A percentile compares a stretch with the other conserved stretches of the same genome.
phyloP scores from a whole-genome alignment of 1,140 invertebrate species.

The Drosophila nigrodunni region DNA sequence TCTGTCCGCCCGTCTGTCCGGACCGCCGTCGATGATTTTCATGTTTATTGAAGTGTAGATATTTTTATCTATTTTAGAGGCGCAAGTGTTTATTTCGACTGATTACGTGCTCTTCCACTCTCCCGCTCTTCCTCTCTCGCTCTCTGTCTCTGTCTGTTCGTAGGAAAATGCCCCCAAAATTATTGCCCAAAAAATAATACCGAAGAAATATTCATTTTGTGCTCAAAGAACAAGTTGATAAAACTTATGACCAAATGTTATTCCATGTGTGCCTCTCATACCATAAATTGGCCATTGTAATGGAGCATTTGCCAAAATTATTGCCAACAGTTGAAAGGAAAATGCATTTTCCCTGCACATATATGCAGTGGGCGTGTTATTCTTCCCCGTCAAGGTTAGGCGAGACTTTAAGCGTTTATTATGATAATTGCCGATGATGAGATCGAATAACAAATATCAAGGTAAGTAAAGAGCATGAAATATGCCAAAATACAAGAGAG shows the following conservation, averaged over 20 bases:
- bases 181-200: constrained; percentile 59
- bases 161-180: constrained; percentile 26
- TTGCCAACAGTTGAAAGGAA: constrained; percentile 49
- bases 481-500: background rate
- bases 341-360: constrained; percentile 26
- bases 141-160: background rate
- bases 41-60: constrained; percentile 84
- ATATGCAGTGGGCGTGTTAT: constrained; percentile 9
- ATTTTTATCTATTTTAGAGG: constrained; percentile 83
- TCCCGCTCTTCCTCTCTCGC: constrained; percentile 7
- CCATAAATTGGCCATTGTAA: constrained; percentile 57
- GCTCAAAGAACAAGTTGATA: constrained; percentile 57
- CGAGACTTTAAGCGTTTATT: constrained; percentile 25
- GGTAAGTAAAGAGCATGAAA: background rate
- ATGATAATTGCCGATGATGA: constrained; percentile 33
- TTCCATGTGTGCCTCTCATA: constrained; percentile 45
- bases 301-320: constrained; percentile 45
- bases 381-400: constrained; percentile 23
- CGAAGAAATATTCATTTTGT: constrained; percentile 39
- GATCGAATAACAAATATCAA: constrained; percentile 36
- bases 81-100: constrained; percentile 82
- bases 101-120: constrained; percentile 58
- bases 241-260: constrained; percentile 64
- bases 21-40: constrained; percentile 72
- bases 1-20: background rate